These are phyloP conservation scores for Drosophila nigricruria DNA, from an alignment of 2,888 invertebrate species.

Conservation along the genomic window DNA sequence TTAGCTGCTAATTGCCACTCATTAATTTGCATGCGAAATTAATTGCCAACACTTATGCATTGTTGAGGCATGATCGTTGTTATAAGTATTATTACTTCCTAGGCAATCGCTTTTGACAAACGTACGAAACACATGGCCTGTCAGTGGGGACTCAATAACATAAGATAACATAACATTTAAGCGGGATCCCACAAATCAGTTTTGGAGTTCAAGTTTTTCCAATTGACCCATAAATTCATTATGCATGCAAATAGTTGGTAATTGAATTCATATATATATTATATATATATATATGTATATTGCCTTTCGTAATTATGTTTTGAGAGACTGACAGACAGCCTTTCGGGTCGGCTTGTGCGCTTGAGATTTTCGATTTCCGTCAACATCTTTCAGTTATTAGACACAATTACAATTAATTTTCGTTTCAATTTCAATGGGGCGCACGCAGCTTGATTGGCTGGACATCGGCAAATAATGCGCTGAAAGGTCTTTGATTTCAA, in stretches of 20 bases:
- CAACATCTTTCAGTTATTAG: constrained; percentile 74
- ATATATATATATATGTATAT: constrained; percentile 4
- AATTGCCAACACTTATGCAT: constrained; percentile 61
- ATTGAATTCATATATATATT: constrained; percentile 54
- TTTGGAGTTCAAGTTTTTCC: constrained; percentile 76
- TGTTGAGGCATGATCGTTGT: constrained; percentile 22
- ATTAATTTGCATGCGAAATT: constrained; percentile 73
- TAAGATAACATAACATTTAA: constrained; percentile 43
- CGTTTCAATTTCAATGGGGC: constrained; percentile 57
- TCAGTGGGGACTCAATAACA: constrained; percentile 47
- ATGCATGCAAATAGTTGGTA: constrained; percentile 74
- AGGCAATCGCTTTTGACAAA: constrained; percentile 46
- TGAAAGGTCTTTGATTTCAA: constrained; percentile 67
- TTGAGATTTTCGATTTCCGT: constrained; percentile 62
- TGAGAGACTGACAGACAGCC: constrained; percentile 1
- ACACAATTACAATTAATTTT: constrained; percentile 76
- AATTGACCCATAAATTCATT: constrained; percentile 81
- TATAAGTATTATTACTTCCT: constrained; percentile 62
- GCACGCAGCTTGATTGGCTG: constrained; percentile 10
- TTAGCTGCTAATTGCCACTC: constrained; percentile 63
- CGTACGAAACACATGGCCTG: constrained; percentile 41
- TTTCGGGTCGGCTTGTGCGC: constrained; percentile 19
- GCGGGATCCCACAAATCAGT: constrained; percentile 40
- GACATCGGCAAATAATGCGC: constrained; percentile 21
- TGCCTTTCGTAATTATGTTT: constrained; percentile 65